Conservation (phyloP, 2,113 vertebrate genomes). For the Epinephelus moara region DNA sequence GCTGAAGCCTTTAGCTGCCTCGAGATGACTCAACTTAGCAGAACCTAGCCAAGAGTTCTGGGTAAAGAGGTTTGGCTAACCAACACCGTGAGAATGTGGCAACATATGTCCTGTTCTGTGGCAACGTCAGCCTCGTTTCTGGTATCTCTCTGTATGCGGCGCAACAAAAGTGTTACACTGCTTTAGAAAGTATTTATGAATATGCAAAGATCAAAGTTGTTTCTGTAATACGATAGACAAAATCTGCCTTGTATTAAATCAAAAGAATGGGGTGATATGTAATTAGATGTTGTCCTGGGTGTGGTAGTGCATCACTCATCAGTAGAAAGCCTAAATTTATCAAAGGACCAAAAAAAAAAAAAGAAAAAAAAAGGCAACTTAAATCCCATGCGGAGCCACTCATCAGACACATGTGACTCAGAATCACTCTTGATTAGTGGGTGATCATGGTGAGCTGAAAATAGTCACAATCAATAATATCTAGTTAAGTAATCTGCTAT, state of each 20-base stretch:
- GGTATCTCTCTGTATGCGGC: not conserved
- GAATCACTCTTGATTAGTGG: conserved; percentile 22
- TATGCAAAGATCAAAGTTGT: conserved; percentile 13
- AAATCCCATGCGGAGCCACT: not conserved
- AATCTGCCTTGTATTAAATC: conserved; percentile 3
- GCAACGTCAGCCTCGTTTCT: conserved; percentile 54
- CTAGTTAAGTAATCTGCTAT: not conserved
- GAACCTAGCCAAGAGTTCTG: conserved; percentile 80
- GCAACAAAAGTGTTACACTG: conserved; percentile 11
- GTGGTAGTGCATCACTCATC: conserved; percentile 27
- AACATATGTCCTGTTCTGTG: conserved; percentile 76
- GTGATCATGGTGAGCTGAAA: conserved; percentile 15
- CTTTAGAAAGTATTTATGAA: not conserved
- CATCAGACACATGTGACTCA: conserved; percentile 20
- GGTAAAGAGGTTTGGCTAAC: conserved; percentile 79
- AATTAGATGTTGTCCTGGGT: conserved; percentile 36
- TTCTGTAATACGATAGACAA: not conserved
- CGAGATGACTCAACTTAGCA: conserved; percentile 81
- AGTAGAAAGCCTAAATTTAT: conserved; percentile 21
- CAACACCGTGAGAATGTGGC: conserved; percentile 81
- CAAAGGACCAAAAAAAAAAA: not conserved
- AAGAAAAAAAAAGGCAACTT: not conserved
- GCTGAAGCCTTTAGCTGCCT: conserved; percentile 63
- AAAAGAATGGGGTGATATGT: conserved; percentile 13
- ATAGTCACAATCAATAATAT: conserved; percentile 35